A percentile compares a stretch with the other conserved stretches of the same genome.
These are phyloP conservation scores for Galbula dea DNA, from an alignment of 2,113 vertebrate genomes.

Conservation along the genomic window DNA sequence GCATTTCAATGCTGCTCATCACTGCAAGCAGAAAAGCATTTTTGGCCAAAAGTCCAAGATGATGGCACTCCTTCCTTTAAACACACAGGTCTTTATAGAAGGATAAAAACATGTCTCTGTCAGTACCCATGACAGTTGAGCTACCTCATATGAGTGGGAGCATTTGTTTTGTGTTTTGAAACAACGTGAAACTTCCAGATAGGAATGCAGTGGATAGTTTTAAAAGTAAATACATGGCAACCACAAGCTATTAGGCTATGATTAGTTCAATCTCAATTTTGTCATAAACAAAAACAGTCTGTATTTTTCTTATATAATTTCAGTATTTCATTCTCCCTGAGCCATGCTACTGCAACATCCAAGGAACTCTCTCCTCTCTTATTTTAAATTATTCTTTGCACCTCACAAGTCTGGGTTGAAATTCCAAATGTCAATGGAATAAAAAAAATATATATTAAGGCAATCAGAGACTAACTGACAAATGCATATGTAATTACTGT, in stretches of 20 bases:
- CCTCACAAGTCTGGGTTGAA: background rate
- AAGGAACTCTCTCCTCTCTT: background rate
- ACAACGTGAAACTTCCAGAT: conserved; percentile 7
- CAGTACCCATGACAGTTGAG: background rate
- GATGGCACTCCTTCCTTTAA: background rate
- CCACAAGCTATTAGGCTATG: background rate
- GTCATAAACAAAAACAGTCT: conserved; percentile 9
- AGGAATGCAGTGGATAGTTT: background rate
- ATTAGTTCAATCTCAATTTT: conserved; percentile 13
- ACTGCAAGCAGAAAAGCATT: background rate
- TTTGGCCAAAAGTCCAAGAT: background rate
- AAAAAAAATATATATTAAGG: background rate
- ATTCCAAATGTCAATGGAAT: background rate
- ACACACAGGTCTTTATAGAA: background rate
- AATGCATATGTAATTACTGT: background rate
- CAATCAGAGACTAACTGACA: background rate
- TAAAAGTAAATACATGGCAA: conserved; percentile 13
- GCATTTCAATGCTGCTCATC: background rate
- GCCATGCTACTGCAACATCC: background rate
- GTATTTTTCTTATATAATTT: background rate
- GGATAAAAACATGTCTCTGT: background rate
- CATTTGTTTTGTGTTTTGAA: background rate
- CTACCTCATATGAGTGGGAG: background rate
- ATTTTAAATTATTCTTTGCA: background rate
- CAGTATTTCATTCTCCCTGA: background rate